These are phyloP conservation scores for Ctenomys sociabilis DNA, from an alignment of 2,113 vertebrate genomes.

Conservation along the genomic window DNA sequence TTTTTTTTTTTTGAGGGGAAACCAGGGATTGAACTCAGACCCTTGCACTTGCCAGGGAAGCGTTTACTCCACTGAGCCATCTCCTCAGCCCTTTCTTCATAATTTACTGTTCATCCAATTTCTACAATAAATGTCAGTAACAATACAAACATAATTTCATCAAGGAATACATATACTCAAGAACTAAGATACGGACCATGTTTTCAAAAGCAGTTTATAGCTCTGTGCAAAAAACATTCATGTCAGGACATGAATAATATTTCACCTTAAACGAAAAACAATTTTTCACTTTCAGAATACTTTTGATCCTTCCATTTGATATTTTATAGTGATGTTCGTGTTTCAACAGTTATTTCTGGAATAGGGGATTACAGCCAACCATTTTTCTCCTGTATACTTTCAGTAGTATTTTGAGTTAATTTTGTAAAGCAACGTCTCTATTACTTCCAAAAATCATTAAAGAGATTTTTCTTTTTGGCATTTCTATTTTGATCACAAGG, in stretches of 20 bases:
- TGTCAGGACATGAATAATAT: too few relatives aligned
- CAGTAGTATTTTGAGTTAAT: neutral
- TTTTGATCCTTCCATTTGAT: neutral
- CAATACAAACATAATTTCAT: neutral
- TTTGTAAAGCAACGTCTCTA: slow-evolving; percentile 11
- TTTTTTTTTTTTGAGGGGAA: too few relatives aligned
- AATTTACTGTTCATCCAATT: neutral
- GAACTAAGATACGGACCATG: neutral
- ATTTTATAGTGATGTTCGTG: slow-evolving; percentile 9
- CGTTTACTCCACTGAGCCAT: too few relatives aligned
- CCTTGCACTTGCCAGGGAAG: too few relatives aligned
- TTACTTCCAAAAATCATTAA: slow-evolving; percentile 34
- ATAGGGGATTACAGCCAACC: neutral
- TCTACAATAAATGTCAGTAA: neutral
- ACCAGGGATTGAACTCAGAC: too few relatives aligned
- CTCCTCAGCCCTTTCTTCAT: too few relatives aligned
- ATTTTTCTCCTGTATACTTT: neutral
- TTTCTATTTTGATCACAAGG: neutral
- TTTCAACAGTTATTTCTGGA: slow-evolving; percentile 24
- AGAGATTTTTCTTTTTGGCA: neutral
- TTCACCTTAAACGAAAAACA: slow-evolving; percentile 4
- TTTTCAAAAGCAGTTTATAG: neutral
- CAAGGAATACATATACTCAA: neutral
- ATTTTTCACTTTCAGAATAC: neutral
- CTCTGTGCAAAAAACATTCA: slow-evolving; percentile 8